Evolutionary conservation across 1,140 invertebrate genomes (phyloP).

Genomic region (Brachionus rubens): DNA sequence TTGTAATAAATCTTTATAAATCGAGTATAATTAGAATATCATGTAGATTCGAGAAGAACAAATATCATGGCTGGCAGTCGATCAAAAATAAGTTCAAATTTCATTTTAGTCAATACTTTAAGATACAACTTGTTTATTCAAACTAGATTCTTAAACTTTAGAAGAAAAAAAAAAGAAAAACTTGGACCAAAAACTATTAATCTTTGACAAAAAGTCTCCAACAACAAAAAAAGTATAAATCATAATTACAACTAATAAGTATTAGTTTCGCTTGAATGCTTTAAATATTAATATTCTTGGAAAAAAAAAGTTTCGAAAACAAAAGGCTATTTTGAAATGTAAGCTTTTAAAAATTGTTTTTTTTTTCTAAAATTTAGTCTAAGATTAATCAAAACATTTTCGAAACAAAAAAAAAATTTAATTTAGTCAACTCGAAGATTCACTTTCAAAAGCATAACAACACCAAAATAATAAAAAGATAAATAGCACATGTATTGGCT

Average conservation of each 20-base stretch:
- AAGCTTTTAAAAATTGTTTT: neutral
- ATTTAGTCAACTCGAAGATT: too few relatives aligned
- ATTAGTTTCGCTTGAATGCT: neutral
- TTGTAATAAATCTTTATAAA: conserved; percentile 27
- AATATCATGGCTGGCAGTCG: too few relatives aligned
- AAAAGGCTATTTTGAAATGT: neutral
- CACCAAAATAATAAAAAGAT: too few relatives aligned
- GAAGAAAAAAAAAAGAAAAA: neutral
- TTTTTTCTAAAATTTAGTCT: neutral
- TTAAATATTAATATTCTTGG: conserved; percentile 10
- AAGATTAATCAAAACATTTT: neutral
- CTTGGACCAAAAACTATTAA: neutral
- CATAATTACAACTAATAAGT: conserved; percentile 11
- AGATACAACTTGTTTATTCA: too few relatives aligned
- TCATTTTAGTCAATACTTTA: too few relatives aligned
- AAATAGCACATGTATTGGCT: conserved; percentile 7
- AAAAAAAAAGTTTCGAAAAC: neutral
- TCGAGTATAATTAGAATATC: conserved; percentile 37
- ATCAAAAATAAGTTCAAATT: conserved; percentile 9
- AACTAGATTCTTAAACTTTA: neutral
- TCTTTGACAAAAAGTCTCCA: neutral
- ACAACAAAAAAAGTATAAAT: neutral
- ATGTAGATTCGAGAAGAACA: conserved; percentile 11
- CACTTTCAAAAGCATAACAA: neutral
- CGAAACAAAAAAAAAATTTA: too few relatives aligned